These are phyloP conservation scores for Nasonia giraulti DNA, from an alignment of 1,140 invertebrate species.

Conservation along the genomic window DNA sequence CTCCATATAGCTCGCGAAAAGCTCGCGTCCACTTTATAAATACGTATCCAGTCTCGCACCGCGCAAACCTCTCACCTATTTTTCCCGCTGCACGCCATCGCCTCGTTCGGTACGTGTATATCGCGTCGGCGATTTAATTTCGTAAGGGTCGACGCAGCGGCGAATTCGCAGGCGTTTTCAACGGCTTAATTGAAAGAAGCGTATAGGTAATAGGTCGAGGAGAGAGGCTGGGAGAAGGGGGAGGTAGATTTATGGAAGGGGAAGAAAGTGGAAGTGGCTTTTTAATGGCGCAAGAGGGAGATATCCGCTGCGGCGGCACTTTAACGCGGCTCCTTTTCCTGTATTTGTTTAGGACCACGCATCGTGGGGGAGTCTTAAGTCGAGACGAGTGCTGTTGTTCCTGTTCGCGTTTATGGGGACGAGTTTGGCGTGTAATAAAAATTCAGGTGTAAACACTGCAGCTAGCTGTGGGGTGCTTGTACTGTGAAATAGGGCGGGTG, in stretches of 20 bases:
- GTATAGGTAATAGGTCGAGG: not conserved
- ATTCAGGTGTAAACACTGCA: no score
- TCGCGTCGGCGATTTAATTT: not conserved
- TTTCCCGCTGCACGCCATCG: no score
- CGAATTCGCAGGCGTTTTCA: not conserved
- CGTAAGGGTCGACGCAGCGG: not conserved
- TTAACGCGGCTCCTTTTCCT: not conserved
- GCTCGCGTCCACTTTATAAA: no score
- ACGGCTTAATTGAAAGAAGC: slow-evolving; percentile 2
- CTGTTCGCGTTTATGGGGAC: not conserved
- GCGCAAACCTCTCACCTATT: no score
- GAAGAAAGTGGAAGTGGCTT: not conserved
- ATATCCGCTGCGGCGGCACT: not conserved
- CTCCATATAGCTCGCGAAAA: no score
- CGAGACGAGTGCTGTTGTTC: not conserved
- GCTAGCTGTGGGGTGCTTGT: no score
- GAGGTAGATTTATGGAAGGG: not conserved
- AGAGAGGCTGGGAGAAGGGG: not conserved
- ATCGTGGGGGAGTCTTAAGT: not conserved
- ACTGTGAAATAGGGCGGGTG: no score
- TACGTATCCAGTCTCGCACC: no score
- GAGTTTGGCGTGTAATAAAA: no score
- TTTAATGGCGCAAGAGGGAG: not conserved
- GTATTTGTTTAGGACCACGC: not conserved
- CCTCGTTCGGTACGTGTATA: no score